Conservation (phyloP, 2,888 invertebrate species). For the Scaptomyza reducta region DNA sequence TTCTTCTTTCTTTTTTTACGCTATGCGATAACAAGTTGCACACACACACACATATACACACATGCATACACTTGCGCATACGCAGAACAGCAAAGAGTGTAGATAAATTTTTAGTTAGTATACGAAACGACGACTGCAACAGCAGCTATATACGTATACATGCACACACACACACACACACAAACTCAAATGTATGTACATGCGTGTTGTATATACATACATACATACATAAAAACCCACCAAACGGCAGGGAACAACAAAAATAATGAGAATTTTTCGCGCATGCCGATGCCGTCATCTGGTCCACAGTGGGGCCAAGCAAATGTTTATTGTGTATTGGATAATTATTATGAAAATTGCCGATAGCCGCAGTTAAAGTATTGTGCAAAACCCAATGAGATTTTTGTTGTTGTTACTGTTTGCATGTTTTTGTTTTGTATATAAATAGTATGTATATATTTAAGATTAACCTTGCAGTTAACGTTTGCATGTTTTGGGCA, state of each 20-base stretch:
- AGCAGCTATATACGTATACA: constrained; percentile 28
- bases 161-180: constrained; percentile 1
- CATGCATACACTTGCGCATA: constrained; percentile 35
- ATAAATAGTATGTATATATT: not conserved
- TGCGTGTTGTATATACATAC: constrained; percentile 11
- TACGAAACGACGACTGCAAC: constrained; percentile 51
- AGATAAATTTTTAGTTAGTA: constrained; percentile 71
- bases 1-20: constrained; percentile 62
- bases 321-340: constrained; percentile 35
- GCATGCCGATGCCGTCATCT: constrained; percentile 75
- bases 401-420: not conserved
- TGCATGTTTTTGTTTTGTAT: not conserved
- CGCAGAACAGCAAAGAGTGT: constrained; percentile 56
- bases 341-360: constrained; percentile 6
- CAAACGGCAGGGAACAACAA: constrained; percentile 31
- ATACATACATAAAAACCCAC: constrained; percentile 34
- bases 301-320: constrained; percentile 56
- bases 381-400: constrained; percentile 12
- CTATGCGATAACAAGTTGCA: constrained; percentile 80
- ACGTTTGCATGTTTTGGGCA: not conserved
- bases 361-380: constrained; percentile 26
- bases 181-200: constrained; percentile 7
- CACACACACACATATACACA: constrained; percentile 34
- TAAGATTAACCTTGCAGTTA: constrained; percentile 5
- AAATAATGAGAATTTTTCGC: constrained; percentile 58